A percentile compares a stretch with the other conserved stretches of the same genome.
These are phyloP conservation scores for Tyto alba DNA, from an alignment of 2,113 vertebrate species.

Conservation along the genomic window DNA sequence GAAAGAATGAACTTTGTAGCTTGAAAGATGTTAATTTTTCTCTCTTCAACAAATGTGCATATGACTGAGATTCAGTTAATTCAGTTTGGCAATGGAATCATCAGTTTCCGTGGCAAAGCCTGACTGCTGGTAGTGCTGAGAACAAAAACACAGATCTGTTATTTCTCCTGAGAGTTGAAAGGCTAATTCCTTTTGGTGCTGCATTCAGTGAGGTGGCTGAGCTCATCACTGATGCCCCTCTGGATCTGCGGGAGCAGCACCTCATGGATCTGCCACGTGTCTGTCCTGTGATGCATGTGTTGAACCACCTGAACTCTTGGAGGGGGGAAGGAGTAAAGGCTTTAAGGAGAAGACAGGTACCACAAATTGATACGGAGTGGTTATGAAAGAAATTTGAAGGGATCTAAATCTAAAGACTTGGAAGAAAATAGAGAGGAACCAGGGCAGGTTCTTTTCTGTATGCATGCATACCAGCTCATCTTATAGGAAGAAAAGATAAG, in stretches of 20 bases:
- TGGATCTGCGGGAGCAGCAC: neutral
- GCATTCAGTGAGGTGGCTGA: neutral
- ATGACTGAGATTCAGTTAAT: neutral
- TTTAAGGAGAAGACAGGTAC: neutral
- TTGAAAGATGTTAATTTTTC: neutral
- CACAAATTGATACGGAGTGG: neutral
- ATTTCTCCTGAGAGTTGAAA: neutral
- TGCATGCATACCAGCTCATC: neutral
- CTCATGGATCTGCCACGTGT: neutral
- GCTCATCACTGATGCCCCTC: rapidly evolving
- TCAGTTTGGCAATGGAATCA: neutral
- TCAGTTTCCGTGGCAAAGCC: neutral
- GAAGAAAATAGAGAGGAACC: neutral
- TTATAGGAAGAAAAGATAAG: neutral
- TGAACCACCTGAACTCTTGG: neutral
- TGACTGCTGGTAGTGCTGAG: neutral
- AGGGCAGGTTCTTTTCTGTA: neutral
- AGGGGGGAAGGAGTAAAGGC: neutral
- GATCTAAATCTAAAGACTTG: neutral
- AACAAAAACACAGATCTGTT: neutral
- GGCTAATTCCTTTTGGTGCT: neutral
- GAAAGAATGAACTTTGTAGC: neutral
- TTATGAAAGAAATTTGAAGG: neutral
- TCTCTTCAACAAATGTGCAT: neutral
- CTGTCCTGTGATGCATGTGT: rapidly evolving